Base-by-base conservation (phyloP, 1,140 invertebrate species). In the Trichonephila clavata region DNA sequence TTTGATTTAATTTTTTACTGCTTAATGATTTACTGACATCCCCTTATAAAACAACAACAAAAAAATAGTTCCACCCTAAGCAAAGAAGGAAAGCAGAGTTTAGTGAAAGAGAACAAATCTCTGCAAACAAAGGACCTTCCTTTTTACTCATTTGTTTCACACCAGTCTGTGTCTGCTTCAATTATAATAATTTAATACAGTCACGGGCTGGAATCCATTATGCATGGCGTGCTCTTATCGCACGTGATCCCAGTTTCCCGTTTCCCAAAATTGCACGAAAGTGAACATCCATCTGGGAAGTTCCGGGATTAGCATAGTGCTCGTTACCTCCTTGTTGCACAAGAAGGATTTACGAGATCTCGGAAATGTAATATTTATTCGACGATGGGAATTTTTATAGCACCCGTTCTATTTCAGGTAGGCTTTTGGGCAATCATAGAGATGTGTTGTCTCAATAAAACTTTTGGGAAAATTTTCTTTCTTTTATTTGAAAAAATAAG, bases 171-270 rank as follows among this genome's bases (percentile, higher is more conserved):
- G 71, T 77, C 71, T 39, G 71, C 71, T 39, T 32, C 71, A 77
- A 77, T 77, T 77, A 77, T 77, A 77, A 77, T 77, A 77, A 77
- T 77, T 77, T 77, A 77, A 77, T 77, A 77, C 71, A 77, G 27
- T 77, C 71, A 77, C 71, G 71, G 18, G 71, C 71, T 4, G 16
- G 27, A 18, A 77, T 77, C 24, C 32, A 77, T 77, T 77, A 77
- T 77, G 71, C 71, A 77, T 77, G 21, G 18, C 61, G 21, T 63
- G 61, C 16, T 20, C 21, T 13, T 8, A n/a, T 21, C 5, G 0
- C 71, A 77, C 71, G 71, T 77, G 13, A 27, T 32, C 27, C 71
- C 24, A 18, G 14, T 27, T 32, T 32, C 71, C 27, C 24, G 71
- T 77, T 77, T 32, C 71, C 18, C 27, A 6, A 27, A 77, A 77